Evolutionary conservation across 2,797 vertebrate species (phyloP).

Genomic region (Apogon talboti): DNA sequence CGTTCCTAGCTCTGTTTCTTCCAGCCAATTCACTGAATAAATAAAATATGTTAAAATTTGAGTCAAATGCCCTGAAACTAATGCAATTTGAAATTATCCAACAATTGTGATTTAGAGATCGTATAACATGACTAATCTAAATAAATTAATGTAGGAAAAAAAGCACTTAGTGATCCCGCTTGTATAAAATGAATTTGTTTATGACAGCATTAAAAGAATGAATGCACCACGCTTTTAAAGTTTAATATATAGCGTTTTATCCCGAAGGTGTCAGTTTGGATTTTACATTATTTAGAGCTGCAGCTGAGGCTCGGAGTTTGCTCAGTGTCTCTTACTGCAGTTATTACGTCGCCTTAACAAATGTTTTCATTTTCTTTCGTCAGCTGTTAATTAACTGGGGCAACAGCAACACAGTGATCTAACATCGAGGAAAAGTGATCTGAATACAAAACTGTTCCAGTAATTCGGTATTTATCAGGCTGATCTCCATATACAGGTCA

Average conservation of each 20-base stretch:
- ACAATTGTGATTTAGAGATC: background rate
- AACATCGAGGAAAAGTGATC: background rate
- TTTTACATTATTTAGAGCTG: background rate
- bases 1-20: conserved; percentile 43
- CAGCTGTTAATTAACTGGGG: conserved; percentile 43
- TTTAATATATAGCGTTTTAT: conserved; percentile 13
- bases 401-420: background rate
- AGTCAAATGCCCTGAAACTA: conserved; percentile 20
- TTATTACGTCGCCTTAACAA: conserved; percentile 23
- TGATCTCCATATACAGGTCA: background rate
- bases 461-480: background rate
- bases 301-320: conserved; percentile 14
- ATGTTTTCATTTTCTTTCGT: conserved; percentile 60
- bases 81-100: conserved; percentile 6
- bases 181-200: background rate
- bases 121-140: background rate
- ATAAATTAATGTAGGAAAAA: background rate
- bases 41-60: conserved; percentile 58
- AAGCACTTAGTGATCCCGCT: background rate
- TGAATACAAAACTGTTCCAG: background rate
- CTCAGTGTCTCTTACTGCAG: background rate
- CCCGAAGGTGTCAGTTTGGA: conserved; percentile 3
- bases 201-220: background rate
- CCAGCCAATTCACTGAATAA: conserved; percentile 43
- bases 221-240: background rate